Evolutionary conservation across 2,113 vertebrate species (phyloP), one percentile per base, ranked within the genome.

Genomic region (Eulacestoma nigropectus): DNA sequence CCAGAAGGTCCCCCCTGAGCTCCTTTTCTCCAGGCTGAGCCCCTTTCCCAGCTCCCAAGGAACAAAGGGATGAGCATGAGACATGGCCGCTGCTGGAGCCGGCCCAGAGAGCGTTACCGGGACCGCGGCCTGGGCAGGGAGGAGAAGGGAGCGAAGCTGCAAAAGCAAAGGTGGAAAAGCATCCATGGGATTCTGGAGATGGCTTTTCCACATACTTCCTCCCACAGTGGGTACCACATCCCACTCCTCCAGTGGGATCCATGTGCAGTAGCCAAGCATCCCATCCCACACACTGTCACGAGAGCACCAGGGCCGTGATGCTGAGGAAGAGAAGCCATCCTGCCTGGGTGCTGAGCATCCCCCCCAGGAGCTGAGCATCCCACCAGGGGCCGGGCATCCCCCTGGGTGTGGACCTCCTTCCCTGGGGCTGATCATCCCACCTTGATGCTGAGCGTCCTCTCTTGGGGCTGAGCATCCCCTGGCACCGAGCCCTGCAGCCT

Each of bases 21-120:
- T 50, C 55, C 55, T 70, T 25, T 83, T 3, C 67, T 62, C 20
- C 37, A 52, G n/a, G n/a, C n/a, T n/a, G n/a, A n/a, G n/a, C n/a
- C n/a, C n/a, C n/a, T n/a, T n/a, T n/a, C n/a, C 15, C 55, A 35
- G 30, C 35, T n/a, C 30, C 46, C 39, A 30, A 25, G 49, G 12
- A 21, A n/a, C 46, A 5, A 0, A 59, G 84, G 72, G 50, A 7
- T 7, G 33, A n/a, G 41, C 13, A 33, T 1, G 0, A 42, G 50
- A 4, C 39, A 5, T 1, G 1, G n/a, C 60, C 3, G 0, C 16
- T 13, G 7, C 7, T 3, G 1, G 62, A 37, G 46, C 29, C 85
- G 30, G 37, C 59, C 37, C 9, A 0, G 53, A 46, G 32, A n/a
- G 44, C 56, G 6, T 5, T 22, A 2, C 32, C 5, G 1, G 11